Evolutionary conservation across 2,797 vertebrate species (phyloP), one percentile per base, ranked within the genome.

Genomic region (Chrosomus eos): DNA sequence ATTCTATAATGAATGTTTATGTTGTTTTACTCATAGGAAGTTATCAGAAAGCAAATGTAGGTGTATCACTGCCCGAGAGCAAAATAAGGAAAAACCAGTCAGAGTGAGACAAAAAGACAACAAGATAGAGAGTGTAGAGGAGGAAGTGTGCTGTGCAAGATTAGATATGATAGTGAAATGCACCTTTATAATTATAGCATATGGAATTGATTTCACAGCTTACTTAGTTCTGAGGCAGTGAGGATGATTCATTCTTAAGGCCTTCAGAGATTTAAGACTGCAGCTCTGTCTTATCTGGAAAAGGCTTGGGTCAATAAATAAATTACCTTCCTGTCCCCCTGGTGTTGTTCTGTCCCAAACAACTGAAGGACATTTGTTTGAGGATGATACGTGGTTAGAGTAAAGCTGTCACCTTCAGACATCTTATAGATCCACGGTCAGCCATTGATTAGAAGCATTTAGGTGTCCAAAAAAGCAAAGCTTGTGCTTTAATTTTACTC

Each of bases 121-220:
- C 58, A 26, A 76, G 79, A 75, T 9, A 3, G 26, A 85, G 33
- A 58, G 72, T 70, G 58, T 75, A 31, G 21, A 78, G 78, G 7
- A 66, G 87, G 83, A 76, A 82, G 79, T 81, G 87, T 90, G 90
- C 88, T 90, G 83, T 89, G 36, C 23, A 86, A 86, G 90, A 90
- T 92, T 90, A 89, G 85, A 74, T 72, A 83, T 89, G 87, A 91
- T 92, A 90, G 79, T 87, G 84, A 55, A 76, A 85, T 89, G 89
- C 87, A 86, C 48, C 87, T 89, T 88, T 85, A 81, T 21, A 81
- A 70, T 64, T 80, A 85, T 82, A 87, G 89, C 91, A 92, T 87
- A 87, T 90, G 92, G 91, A 91, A 87, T 53, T 84, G 81, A 91
- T 95, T 94, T 89, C 85, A 85, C 72, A 91, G 90, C 89, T 83